Base-by-base conservation (phyloP, 1,140 invertebrate genomes). In the Hypsibius dujardini region DNA sequence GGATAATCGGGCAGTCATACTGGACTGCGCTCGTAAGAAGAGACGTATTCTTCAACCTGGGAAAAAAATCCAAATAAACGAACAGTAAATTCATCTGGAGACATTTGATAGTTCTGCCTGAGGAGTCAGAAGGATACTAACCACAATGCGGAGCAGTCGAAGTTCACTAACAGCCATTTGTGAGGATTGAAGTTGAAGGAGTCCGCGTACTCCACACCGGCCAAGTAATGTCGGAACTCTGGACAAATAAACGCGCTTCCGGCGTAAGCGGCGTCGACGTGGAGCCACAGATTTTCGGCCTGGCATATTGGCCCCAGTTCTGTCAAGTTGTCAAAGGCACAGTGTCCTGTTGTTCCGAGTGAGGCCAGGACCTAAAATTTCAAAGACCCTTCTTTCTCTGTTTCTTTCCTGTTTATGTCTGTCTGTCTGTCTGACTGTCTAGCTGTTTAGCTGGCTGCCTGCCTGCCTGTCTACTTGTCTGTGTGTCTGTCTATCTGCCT, bases 111-210 rank as follows among this genome's bases (percentile, higher is more conserved):
- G 28, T 28, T 0, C 28, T 28, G 28, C 28, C 28, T 28, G 28
- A 28, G 28, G 28, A 28, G 28, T 28, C 28, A 28, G 28, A 28
- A 0, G 0, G 28, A 0, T 28, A 75, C 78, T 79, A 78, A 84
- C 91, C 90, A 94, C 86, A 95, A 86, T 0, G 90, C 85, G 0
- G 91, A 95, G 77, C 92, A 95, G 79, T 95, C 92, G 75, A 96
- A 95, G 79, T 92, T 95, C 0, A 95, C 88, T 71, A 95, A 78
- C 82, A 97, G 82, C 92, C 92, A 96, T 79, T 97, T 97, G 79
- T 95, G 92, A 0, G 92, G 92, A 77, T 96, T 97, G 76, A 95
- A 93, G 78, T 94, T 93, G 77, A 95, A 93, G 0, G 91, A 95
- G 73, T 92, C 87, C 0, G 89, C 90, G 71, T 84, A 84, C 77